phyloP scores from a whole-genome alignment of 2,888 invertebrate genomes.

The Himalopsyche anomala region DNA sequence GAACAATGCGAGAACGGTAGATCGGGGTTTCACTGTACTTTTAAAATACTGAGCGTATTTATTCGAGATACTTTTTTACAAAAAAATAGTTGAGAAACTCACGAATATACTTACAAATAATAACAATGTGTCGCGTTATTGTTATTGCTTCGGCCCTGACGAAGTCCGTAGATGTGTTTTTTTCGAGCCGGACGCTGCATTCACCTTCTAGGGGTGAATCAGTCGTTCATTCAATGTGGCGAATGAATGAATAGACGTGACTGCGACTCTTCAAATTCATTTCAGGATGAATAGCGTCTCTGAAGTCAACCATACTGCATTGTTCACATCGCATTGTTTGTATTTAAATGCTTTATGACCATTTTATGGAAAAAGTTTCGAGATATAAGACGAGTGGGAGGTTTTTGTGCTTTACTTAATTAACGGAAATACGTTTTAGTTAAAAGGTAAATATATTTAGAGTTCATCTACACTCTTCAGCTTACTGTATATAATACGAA shows the following conservation, averaged over 20 bases:
- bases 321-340: slow-evolving; percentile 6
- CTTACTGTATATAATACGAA: too few species aligned
- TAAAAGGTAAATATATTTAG: neutral
- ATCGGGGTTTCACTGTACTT: too few species aligned
- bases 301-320: neutral
- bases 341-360: slow-evolving; percentile 6
- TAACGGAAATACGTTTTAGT: neutral
- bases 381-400: neutral
- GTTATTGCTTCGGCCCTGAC: slow-evolving; percentile 24
- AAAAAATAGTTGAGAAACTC: too few species aligned
- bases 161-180: neutral
- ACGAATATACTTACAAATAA: neutral
- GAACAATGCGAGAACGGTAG: too few species aligned
- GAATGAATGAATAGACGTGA: neutral
- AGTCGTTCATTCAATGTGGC: slow-evolving; percentile 4
- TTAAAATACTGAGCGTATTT: too few species aligned
- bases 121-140: neutral
- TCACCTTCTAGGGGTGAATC: slow-evolving; percentile 7
- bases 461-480: too few species aligned
- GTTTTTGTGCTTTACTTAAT: slow-evolving; percentile 22
- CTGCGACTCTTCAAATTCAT: slow-evolving; percentile 11
- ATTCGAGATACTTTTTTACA: too few species aligned
- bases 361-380: neutral
- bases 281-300: neutral
- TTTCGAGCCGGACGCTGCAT: slow-evolving; percentile 18